Conservation (phyloP, 2,113 vertebrate species). For the Isichthys henryi region DNA sequence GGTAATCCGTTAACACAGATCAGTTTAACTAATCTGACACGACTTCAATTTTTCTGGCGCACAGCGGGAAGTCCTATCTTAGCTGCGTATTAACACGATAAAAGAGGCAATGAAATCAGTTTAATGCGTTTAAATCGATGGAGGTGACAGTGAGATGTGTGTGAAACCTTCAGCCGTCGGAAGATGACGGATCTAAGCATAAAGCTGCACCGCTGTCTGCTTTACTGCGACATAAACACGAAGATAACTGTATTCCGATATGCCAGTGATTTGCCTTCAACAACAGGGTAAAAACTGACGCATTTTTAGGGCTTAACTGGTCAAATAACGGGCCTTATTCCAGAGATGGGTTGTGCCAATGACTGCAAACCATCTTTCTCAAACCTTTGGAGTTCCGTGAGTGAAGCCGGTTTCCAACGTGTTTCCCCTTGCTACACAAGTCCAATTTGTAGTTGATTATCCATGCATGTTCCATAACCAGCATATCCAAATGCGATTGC, state of each 20-base stretch:
- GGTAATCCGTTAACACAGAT: not conserved
- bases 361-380: not conserved
- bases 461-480: not conserved
- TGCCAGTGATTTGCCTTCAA: not conserved
- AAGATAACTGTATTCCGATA: not conserved
- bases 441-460: not conserved
- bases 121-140: slow-evolving; percentile 9
- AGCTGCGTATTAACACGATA: not conserved
- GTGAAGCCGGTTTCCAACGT: not conserved
- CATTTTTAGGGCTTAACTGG: not conserved
- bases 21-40: slow-evolving; percentile 2
- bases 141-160: not conserved
- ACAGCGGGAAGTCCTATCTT: not conserved
- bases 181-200: not conserved
- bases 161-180: not conserved
- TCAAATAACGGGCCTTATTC: not conserved
- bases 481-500: not conserved
- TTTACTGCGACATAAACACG: not conserved
- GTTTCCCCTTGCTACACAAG: not conserved
- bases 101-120: not conserved
- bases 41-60: not conserved
- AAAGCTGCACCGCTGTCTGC: not conserved
- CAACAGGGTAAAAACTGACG: not conserved
- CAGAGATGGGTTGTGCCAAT: not conserved
- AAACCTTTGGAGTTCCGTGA: not conserved